These are phyloP conservation scores for Pogonus chalceus DNA, from an alignment of 1,140 invertebrate genomes.

Conservation along the genomic window DNA sequence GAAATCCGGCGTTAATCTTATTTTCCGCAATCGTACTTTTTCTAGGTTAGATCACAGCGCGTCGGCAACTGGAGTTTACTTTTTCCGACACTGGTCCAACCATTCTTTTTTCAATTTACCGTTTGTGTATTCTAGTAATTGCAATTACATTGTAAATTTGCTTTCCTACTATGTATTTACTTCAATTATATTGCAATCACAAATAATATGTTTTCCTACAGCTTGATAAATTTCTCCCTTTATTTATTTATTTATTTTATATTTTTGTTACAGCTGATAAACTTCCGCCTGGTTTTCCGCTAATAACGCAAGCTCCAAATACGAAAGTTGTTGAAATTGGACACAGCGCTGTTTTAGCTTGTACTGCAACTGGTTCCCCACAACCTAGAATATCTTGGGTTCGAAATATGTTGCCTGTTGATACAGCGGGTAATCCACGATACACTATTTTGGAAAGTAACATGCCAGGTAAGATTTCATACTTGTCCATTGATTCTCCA, in stretches of 20 bases:
- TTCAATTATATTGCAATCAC: slow-evolving; percentile 1
- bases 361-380: slow-evolving; percentile 77
- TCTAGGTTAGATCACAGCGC: too few species aligned
- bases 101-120: slow-evolving; percentile 4
- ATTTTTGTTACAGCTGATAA: slow-evolving; percentile 57
- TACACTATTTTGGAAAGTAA: slow-evolving; percentile 72
- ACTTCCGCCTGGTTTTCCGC: slow-evolving; percentile 82
- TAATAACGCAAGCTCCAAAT: slow-evolving; percentile 69
- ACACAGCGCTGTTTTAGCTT: slow-evolving; percentile 79
- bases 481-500: background rate
- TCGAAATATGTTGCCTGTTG: slow-evolving; percentile 75
- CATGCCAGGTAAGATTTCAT: slow-evolving; percentile 49
- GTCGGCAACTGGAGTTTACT: too few species aligned
- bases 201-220: background rate
- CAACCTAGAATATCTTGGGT: slow-evolving; percentile 84
- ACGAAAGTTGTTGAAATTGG: slow-evolving; percentile 92
- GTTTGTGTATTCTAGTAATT: slow-evolving; percentile 4
- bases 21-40: too few species aligned
- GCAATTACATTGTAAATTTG: slow-evolving; percentile 2
- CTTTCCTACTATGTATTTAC: background rate
- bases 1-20: too few species aligned
- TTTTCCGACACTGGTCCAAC: too few species aligned
- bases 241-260: background rate
- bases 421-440: slow-evolving; percentile 69
- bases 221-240: background rate